phyloP scores from a whole-genome alignment of 1,140 invertebrate genomes.

The Formica selysi region DNA sequence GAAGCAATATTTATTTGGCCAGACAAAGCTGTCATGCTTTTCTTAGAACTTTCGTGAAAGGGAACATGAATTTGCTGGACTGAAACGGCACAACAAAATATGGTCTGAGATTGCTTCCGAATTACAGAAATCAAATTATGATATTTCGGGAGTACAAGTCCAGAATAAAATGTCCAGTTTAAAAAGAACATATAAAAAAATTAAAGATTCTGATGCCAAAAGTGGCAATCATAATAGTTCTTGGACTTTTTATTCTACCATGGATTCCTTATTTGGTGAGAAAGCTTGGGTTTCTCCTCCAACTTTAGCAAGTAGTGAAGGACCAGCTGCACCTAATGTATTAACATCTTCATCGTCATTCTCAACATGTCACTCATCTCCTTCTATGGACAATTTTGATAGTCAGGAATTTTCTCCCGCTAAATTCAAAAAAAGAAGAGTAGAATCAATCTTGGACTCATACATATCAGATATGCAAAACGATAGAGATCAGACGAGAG shows the following conservation, averaged over 20 bases:
- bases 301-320: neutral
- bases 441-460: no score
- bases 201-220: neutral
- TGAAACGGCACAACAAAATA: neutral
- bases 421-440: no score
- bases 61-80: neutral
- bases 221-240: conserved; percentile 4
- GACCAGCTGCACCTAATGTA: no score
- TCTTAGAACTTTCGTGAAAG: neutral
- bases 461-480: no score
- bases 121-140: neutral
- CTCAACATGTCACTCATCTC: no score
- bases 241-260: neutral
- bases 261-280: neutral
- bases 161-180: conserved; percentile 16
- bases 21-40: no score
- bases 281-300: conserved; percentile 5
- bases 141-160: neutral
- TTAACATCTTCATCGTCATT: no score
- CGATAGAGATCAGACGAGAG: no score
- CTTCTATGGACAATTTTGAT: no score
- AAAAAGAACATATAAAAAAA: neutral
- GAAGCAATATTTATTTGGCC: no score
- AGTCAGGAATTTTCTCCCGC: no score
- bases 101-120: neutral